Evolutionary conservation across 2,888 invertebrate species (phyloP).

Genomic region (Molorchus minor): DNA sequence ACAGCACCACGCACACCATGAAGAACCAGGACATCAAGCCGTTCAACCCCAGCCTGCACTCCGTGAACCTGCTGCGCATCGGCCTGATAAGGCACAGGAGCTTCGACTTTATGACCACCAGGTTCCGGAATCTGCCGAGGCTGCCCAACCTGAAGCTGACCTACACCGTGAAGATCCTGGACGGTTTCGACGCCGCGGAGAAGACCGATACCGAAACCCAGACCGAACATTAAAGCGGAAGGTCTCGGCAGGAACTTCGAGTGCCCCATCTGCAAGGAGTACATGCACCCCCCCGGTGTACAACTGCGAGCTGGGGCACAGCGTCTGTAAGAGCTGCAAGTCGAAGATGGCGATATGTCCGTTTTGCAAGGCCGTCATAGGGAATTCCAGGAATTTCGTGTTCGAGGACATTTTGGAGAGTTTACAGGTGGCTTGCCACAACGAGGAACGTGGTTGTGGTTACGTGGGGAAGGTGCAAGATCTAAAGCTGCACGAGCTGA

Average conservation of each 20-base stretch:
- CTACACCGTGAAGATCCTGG: conserved; percentile 27
- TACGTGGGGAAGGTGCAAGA: conserved; percentile 37
- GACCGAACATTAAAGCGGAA: background rate
- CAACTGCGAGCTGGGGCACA: conserved; percentile 54
- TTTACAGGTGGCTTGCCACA: conserved; percentile 49
- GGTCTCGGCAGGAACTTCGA: conserved; percentile 42
- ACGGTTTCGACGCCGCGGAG: background rate
- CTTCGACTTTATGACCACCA: conserved; percentile 35
- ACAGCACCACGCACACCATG: conserved; percentile 17
- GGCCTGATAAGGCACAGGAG: conserved; percentile 29
- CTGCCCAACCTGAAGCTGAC: conserved; percentile 24
- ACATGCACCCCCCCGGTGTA: conserved; percentile 54
- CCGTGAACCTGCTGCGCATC: conserved; percentile 19
- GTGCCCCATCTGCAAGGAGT: conserved; percentile 55
- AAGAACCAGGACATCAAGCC: conserved; percentile 33
- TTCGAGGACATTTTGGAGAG: conserved; percentile 50
- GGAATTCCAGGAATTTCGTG: conserved; percentile 49
- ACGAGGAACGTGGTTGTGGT: conserved; percentile 45
- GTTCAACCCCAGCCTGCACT: conserved; percentile 32
- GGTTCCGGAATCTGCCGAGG: conserved; percentile 24
- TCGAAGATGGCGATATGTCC: conserved; percentile 46
- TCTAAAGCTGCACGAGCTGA: conserved; percentile 38
- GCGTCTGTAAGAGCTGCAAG: conserved; percentile 51
- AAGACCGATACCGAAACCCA: background rate
- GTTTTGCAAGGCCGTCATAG: conserved; percentile 46